phyloP scores from a whole-genome alignment of 1,140 invertebrate genomes.

The Thaumetopoea pityocampa region DNA sequence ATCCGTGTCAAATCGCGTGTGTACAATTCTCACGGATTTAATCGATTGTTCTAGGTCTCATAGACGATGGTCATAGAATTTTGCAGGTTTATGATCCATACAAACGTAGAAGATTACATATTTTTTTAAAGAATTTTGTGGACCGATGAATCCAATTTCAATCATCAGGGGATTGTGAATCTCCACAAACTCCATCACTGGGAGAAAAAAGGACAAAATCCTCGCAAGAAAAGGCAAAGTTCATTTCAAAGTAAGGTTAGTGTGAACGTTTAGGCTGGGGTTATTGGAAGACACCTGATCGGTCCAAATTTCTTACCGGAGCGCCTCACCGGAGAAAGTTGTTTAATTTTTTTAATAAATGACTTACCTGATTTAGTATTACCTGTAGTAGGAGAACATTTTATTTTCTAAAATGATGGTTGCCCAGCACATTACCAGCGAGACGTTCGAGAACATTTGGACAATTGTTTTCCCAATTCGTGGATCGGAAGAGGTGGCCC shows the following conservation, averaged over 20 bases:
- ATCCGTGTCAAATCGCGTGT: too few species aligned
- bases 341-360: neutral
- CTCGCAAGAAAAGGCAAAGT: neutral
- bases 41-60: too few species aligned
- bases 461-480: neutral
- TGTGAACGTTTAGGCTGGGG: neutral
- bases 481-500: conserved; percentile 15
- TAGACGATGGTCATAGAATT: too few species aligned
- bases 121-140: neutral
- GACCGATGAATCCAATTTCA: neutral
- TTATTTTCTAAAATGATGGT: neutral
- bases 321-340: neutral
- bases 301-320: too few species aligned
- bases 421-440: neutral
- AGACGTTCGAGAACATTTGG: neutral
- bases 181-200: too few species aligned
- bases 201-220: neutral
- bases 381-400: neutral
- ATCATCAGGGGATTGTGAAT: too few species aligned
- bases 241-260: neutral
- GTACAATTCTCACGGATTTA: too few species aligned
- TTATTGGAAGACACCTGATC: too few species aligned
- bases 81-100: too few species aligned
- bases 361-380: neutral
- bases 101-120: too few species aligned